Percentiles rank a stretch among this genome's conserved stretches.
Conservation (phyloP, 2,113 vertebrate species). For the Menura novaehollandiae region DNA sequence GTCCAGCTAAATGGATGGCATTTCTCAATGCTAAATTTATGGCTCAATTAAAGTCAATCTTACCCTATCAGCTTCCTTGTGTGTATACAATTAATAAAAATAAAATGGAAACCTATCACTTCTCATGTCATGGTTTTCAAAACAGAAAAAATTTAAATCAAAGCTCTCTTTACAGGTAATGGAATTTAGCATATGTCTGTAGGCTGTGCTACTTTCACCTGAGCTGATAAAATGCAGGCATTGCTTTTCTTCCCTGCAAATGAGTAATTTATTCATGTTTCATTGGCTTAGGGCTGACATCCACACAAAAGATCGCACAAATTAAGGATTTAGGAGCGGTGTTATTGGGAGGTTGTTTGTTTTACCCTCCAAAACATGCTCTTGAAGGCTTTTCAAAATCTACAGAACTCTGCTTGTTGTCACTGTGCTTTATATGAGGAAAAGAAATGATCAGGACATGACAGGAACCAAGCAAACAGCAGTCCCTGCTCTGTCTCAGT, state of each 20-base stretch:
- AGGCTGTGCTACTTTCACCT: slow-evolving; percentile 23
- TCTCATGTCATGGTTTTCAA: slow-evolving; percentile 5
- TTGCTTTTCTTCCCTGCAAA: background rate
- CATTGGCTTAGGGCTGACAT: background rate
- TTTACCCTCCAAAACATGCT: background rate
- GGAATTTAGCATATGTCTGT: slow-evolving; percentile 20
- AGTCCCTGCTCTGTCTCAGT: background rate
- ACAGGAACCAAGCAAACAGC: background rate
- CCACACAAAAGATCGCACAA: background rate
- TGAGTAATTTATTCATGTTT: slow-evolving; percentile 19
- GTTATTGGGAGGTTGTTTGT: background rate
- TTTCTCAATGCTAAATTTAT: slow-evolving; percentile 66
- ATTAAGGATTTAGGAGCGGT: background rate
- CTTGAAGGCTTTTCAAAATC: background rate
- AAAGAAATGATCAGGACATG: background rate
- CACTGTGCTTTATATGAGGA: background rate
- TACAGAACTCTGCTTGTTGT: background rate
- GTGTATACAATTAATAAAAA: slow-evolving; percentile 71
- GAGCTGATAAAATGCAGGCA: background rate
- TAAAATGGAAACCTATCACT: slow-evolving; percentile 48
- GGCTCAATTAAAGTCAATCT: slow-evolving; percentile 69
- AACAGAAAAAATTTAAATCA: slow-evolving; percentile 31
- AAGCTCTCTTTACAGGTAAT: slow-evolving; percentile 6
- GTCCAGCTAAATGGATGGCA: slow-evolving; percentile 63
- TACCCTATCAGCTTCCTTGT: slow-evolving; percentile 53